Percentiles rank a stretch among this genome's conserved stretches.
phyloP scores from a whole-genome alignment of 2,888 invertebrate genomes.

The Thalpophila matura region DNA sequence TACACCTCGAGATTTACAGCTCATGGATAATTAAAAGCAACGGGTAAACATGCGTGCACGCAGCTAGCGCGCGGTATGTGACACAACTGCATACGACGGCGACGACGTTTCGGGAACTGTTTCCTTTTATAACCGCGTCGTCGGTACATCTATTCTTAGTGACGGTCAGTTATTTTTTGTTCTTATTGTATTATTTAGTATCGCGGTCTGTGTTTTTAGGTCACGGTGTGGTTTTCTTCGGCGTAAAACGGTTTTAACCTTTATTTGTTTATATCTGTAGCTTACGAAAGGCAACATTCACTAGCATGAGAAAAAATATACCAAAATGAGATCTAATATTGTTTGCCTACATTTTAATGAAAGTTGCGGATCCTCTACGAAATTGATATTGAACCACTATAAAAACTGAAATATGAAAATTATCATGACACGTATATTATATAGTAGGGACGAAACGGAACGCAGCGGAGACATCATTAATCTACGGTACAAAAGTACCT shows the following conservation, averaged over 20 bases:
- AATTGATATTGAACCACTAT: background rate
- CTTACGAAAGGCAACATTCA: conserved; percentile 32
- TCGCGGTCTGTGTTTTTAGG: conserved; percentile 67
- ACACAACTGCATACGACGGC: conserved; percentile 67
- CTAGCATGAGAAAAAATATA: background rate
- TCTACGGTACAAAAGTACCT: too few relatives aligned
- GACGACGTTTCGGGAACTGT: conserved; percentile 68
- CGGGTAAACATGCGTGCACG: conserved; percentile 72
- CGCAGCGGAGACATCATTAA: too few relatives aligned
- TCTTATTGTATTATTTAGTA: conserved; percentile 61
- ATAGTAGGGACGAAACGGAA: too few relatives aligned
- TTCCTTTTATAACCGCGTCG: conserved; percentile 70
- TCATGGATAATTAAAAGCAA: conserved; percentile 70
- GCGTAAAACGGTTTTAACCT: conserved; percentile 54
- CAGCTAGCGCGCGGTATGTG: conserved; percentile 62
- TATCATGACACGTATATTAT: too few relatives aligned
- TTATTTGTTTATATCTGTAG: conserved; percentile 41
- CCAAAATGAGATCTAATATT: background rate
- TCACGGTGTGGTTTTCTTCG: conserved; percentile 65
- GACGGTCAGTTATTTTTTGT: conserved; percentile 63
- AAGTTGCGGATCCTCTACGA: background rate
- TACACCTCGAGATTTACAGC: conserved; percentile 74
- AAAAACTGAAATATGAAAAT: too few relatives aligned
- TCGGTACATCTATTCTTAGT: conserved; percentile 65
- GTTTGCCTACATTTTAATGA: background rate